Percentiles rank a stretch among this genome's conserved stretches.
phyloP scores from a whole-genome alignment of 2,888 invertebrate species.

The Dasysyrphus albostriatus region DNA sequence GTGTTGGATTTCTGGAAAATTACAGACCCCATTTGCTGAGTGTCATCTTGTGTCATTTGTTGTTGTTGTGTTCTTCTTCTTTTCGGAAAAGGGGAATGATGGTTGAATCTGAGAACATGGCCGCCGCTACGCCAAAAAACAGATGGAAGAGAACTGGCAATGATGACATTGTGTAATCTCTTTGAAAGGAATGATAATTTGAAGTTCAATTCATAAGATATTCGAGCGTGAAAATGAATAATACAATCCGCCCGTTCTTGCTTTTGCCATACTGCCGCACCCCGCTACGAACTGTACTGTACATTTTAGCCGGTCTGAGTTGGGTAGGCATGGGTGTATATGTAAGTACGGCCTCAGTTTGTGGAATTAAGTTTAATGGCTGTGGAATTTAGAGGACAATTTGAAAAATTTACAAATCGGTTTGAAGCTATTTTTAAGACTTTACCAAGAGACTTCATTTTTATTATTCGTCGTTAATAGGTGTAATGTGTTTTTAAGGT shows the following conservation, averaged over 20 bases:
- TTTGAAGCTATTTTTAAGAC: slow-evolving; percentile 62
- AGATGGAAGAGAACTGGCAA: slow-evolving; percentile 60
- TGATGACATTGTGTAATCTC: slow-evolving; percentile 75
- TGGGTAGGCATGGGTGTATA: neutral
- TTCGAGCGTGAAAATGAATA: slow-evolving; percentile 56
- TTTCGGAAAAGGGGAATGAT: neutral
- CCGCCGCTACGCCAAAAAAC: slow-evolving; percentile 12
- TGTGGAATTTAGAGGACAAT: slow-evolving; percentile 66
- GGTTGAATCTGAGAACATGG: slow-evolving; percentile 17
- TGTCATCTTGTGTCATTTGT: slow-evolving; percentile 51
- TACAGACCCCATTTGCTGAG: slow-evolving; percentile 63
- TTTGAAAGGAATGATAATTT: slow-evolving; percentile 75
- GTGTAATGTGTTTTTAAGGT: slow-evolving; percentile 18
- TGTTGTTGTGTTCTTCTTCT: slow-evolving; percentile 15
- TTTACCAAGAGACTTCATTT: slow-evolving; percentile 43
- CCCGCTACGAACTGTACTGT: neutral
- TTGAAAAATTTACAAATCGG: slow-evolving; percentile 75
- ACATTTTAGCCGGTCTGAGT: neutral
- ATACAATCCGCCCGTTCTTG: neutral
- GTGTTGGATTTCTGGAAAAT: slow-evolving; percentile 74
- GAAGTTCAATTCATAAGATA: slow-evolving; percentile 74
- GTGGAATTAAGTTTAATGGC: slow-evolving; percentile 68
- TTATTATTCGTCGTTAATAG: slow-evolving; percentile 66
- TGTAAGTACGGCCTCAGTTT: neutral
- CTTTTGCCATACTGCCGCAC: neutral